Evolutionary conservation across 2,797 vertebrate genomes (phyloP).

Genomic region (Halcyon chelicuti): DNA sequence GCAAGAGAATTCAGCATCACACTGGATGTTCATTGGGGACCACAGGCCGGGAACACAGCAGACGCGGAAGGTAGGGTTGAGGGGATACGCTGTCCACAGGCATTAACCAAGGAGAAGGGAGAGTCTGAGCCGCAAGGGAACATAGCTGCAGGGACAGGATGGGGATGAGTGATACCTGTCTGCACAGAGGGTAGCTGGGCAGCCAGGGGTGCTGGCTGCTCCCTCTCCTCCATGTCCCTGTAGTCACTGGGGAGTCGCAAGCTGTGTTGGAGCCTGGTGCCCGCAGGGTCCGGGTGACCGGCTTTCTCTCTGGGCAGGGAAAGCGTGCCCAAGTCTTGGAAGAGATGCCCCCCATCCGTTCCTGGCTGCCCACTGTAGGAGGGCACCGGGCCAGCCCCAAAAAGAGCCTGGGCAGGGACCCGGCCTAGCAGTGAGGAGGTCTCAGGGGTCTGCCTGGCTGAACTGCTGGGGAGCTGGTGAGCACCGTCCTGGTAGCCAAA

Average conservation of each 20-base stretch:
- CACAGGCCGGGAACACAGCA: rapidly evolving
- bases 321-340: conserved; percentile 86
- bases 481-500: conserved; percentile 85
- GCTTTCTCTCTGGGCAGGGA: conserved; percentile 82
- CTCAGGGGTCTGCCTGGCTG: conserved; percentile 33
- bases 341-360: conserved; percentile 80
- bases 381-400: conserved; percentile 67
- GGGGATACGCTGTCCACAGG: rapidly evolving
- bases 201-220: not conserved
- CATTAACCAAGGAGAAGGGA: not conserved
- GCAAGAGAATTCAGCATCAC: not conserved
- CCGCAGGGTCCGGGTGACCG: conserved; percentile 61
- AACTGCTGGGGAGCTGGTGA: conserved; percentile 34
- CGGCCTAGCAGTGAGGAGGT: conserved; percentile 59
- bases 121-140: rapidly evolving
- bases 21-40: not conserved
- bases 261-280: conserved; percentile 58
- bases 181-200: conserved; percentile 6
- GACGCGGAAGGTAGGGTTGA: not conserved
- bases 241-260: conserved; percentile 54
- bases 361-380: conserved; percentile 74
- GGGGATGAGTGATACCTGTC: conserved; percentile 13
- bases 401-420: conserved; percentile 56
- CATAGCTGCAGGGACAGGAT: not conserved
- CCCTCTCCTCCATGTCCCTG: conserved; percentile 60